Evolutionary conservation across 53 echinoderm and acorn worm species (phyloP), one percentile per base, ranked within the genome.

Genomic region (Crossaster papposus): DNA sequence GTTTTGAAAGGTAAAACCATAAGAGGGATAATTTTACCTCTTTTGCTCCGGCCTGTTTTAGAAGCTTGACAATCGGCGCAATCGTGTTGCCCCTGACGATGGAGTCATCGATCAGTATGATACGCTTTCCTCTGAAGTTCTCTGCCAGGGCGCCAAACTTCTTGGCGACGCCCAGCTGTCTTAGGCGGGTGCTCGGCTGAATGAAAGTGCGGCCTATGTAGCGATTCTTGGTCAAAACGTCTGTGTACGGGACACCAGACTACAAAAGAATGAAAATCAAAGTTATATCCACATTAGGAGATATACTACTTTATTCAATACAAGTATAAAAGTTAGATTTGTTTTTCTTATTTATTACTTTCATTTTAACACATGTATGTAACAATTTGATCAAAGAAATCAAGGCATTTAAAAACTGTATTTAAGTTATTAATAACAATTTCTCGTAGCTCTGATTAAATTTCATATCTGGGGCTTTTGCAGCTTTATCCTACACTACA

Each of bases 11-110:
- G 5, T 28, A 20, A 4, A 26, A 32, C 24, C 2, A 32, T 28
- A 35, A 14, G 3, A n/a, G n/a, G n/a, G n/a, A 14, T 11, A 18
- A 1, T 18, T 81, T 73, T 83, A 99, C 99, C 96, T 99, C 99
- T 91, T 96, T 94, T 24, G 99, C 99, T n/a, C 99, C 99, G 36
- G 93, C 89, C 8, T 80, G 84, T 62, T 99, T 99, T 1, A 99
- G 91, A 58, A 99, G 90, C 62, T 93, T 93, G 75, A 99, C 94
- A 55, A 99, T 99, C 13, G 99, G 99, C 63, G 91, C 91, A 36
- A 99, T 99, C 44, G 99, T 99, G 83, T 96, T 99, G 13, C 99
- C 99, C 58, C 99, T 81, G 50, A 99, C 99, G 34, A 99, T 96
- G 32, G 99, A 99, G 90, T 99, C 99, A 62, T 99, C 99, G 20